Evolutionary conservation across 2,797 vertebrate genomes (phyloP).

Genomic region (Lagocephalus sceleratus): DNA sequence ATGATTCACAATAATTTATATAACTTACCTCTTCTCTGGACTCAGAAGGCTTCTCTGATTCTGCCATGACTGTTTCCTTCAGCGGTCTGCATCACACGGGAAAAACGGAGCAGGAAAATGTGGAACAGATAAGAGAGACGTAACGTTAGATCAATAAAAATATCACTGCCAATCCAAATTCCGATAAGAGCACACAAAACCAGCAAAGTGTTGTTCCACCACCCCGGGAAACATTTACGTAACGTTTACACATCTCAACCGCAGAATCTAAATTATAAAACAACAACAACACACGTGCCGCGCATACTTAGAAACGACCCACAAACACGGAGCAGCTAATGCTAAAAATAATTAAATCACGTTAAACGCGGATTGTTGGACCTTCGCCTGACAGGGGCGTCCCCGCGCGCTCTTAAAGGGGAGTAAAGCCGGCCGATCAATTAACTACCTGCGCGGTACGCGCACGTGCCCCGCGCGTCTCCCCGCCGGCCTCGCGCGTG

Average conservation of each 20-base stretch:
- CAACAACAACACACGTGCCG: too few species aligned
- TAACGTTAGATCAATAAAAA: too few species aligned
- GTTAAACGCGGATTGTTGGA: too few species aligned
- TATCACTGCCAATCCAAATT: too few species aligned
- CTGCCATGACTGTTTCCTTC: constrained; percentile 63
- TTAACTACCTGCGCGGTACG: constrained; percentile 10
- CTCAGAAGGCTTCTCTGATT: constrained; percentile 69
- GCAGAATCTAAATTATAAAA: too few species aligned
- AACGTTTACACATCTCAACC: too few species aligned
- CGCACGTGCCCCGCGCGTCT: constrained; percentile 21
- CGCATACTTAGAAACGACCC: too few species aligned
- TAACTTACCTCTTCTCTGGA: constrained; percentile 76
- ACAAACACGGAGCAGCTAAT: constrained; percentile 5
- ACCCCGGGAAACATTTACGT: too few species aligned
- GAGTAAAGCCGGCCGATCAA: background rate
- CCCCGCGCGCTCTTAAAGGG: background rate
- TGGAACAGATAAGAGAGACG: background rate
- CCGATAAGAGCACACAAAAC: too few species aligned
- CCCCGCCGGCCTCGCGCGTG: constrained; percentile 17
- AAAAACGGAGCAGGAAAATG: constrained; percentile 6
- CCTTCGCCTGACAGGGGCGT: too few species aligned
- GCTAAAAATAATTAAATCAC: constrained; percentile 2
- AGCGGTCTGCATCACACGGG: constrained; percentile 49
- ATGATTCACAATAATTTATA: constrained; percentile 12
- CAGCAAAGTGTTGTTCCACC: too few species aligned